Conservation (phyloP, 2,113 vertebrate genomes). For the Galbula dea region DNA sequence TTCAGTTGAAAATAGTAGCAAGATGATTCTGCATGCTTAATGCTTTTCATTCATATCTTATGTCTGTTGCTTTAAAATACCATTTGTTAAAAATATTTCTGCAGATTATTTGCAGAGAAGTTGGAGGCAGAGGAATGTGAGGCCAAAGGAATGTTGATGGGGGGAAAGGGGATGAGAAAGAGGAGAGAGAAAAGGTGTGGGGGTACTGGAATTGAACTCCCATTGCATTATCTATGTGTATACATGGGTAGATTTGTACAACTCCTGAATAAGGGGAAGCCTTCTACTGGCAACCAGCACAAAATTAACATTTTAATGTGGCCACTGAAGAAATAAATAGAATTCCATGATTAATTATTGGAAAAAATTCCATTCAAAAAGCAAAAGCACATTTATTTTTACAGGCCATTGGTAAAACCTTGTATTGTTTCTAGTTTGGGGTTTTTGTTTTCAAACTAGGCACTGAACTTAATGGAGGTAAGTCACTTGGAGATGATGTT, state of each 20-base stretch:
- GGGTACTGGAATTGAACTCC: neutral
- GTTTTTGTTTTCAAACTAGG: neutral
- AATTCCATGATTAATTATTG: neutral
- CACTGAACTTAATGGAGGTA: neutral
- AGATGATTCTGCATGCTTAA: neutral
- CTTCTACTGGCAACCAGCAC: neutral
- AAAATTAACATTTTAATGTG: neutral
- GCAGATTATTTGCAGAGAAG: neutral
- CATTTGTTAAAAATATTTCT: neutral
- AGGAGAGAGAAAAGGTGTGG: neutral
- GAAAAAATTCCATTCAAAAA: neutral
- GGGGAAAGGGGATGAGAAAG: neutral
- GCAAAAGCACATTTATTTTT: neutral
- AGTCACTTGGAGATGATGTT: neutral
- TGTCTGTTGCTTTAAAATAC: neutral
- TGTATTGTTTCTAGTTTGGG: neutral
- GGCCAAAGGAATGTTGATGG: neutral
- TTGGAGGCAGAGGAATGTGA: neutral
- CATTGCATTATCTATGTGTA: accelerated
- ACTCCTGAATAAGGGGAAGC: accelerated
- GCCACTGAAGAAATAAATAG: neutral
- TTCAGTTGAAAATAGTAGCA: neutral
- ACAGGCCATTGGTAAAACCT: neutral
- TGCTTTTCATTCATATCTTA: neutral
- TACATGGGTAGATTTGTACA: neutral